A percentile compares a stretch with the other conserved stretches of the same genome.
These are phyloP conservation scores for Caenorhabditis sp. DNA, from an alignment of 2,888 invertebrate species.

Conservation along the genomic window DNA sequence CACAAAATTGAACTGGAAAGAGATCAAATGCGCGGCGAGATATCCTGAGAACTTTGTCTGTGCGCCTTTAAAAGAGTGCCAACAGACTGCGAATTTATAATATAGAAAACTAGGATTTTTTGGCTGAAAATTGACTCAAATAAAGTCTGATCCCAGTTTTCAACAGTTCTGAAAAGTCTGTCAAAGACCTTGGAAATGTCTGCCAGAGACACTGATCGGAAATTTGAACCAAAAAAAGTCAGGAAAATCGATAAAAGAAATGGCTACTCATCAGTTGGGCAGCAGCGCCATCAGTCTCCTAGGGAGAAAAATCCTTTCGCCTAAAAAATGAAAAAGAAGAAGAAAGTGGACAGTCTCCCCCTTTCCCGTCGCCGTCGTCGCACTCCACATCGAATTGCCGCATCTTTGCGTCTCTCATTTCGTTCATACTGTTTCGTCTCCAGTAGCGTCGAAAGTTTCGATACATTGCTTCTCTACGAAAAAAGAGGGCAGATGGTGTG, in stretches of 20 bases:
- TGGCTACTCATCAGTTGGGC: not conserved
- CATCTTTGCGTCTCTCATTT: conserved; percentile 9
- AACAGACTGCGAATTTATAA: too few relatives aligned
- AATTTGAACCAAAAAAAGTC: too few relatives aligned
- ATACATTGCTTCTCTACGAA: not conserved
- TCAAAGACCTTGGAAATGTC: too few relatives aligned
- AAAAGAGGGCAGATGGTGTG: not conserved
- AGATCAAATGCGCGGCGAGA: too few relatives aligned
- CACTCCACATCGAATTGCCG: conserved; percentile 1
- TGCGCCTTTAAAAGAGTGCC: too few relatives aligned
- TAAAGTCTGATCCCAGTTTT: too few relatives aligned
- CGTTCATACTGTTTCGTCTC: conserved; percentile 1
- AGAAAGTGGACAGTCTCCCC: conserved; percentile 8
- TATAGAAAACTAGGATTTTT: too few relatives aligned
- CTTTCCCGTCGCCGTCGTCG: not conserved
- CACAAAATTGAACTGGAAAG: too few relatives aligned
- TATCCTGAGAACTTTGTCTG: too few relatives aligned
- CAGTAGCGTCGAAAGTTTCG: not conserved
- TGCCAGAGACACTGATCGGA: too few relatives aligned
- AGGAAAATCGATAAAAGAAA: not conserved
- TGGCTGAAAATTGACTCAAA: too few relatives aligned
- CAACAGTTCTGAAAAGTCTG: too few relatives aligned
- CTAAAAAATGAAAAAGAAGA: not conserved
- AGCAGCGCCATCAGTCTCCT: not conserved
- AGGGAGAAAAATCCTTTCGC: not conserved